Percentiles rank a stretch among this genome's conserved stretches.
These are phyloP conservation scores for Pantelozetes paolii DNA, from an alignment of 2,888 invertebrate species.

Conservation along the genomic window DNA sequence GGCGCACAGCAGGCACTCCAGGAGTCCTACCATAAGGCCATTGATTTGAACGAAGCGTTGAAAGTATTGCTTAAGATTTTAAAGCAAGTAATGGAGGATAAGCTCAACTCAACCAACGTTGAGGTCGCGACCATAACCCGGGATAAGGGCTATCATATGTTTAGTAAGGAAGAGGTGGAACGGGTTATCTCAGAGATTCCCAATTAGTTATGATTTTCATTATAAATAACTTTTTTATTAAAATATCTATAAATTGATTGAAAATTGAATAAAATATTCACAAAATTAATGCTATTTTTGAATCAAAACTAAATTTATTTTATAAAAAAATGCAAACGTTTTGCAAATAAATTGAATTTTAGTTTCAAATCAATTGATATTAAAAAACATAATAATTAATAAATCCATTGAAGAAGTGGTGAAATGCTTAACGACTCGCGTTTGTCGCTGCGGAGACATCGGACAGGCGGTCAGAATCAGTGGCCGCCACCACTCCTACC, in stretches of 20 bases:
- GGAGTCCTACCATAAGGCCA: conserved; percentile 68
- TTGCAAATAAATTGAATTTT: too few relatives aligned
- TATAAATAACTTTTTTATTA: too few relatives aligned
- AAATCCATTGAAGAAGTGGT: too few relatives aligned
- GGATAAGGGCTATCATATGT: conserved; percentile 78
- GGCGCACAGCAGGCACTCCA: conserved; percentile 93
- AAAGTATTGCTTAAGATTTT: conserved; percentile 85
- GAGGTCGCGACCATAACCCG: conserved; percentile 91
- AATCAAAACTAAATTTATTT: too few relatives aligned
- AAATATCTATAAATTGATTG: neutral
- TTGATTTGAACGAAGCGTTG: conserved; percentile 88
- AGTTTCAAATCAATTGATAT: too few relatives aligned
- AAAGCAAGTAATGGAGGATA: conserved; percentile 99
- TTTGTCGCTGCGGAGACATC: too few relatives aligned
- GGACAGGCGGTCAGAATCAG: too few relatives aligned
- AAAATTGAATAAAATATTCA: too few relatives aligned
- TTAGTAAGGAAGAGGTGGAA: conserved; percentile 80
- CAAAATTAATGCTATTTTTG: too few relatives aligned
- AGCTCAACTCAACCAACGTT: conserved; percentile 90
- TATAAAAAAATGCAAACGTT: too few relatives aligned
- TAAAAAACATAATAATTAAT: neutral
- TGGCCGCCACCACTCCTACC: too few relatives aligned
- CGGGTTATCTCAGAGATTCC: neutral
- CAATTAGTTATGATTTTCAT: neutral
- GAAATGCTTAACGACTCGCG: too few relatives aligned